phyloP scores from a whole-genome alignment of 2,888 invertebrate species.

The Plagodis pulveraria region DNA sequence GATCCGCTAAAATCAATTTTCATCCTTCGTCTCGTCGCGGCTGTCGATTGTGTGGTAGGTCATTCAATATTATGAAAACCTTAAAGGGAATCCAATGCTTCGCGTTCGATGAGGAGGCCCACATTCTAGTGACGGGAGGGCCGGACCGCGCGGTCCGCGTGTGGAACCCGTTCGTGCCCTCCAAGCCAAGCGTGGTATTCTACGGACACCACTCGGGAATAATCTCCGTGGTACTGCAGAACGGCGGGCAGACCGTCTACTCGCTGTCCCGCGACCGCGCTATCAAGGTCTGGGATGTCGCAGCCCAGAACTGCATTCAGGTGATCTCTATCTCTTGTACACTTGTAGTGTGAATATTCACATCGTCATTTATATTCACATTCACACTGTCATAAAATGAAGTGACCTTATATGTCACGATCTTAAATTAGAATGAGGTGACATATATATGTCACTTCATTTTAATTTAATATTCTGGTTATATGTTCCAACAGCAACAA shows the following conservation, averaged over 20 bases:
- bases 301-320: conserved; percentile 87
- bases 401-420: too few relatives aligned
- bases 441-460: too few relatives aligned
- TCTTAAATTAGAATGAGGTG: too few relatives aligned
- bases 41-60: too few relatives aligned
- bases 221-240: conserved; percentile 87
- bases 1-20: too few relatives aligned
- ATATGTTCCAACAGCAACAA: too few relatives aligned
- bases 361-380: too few relatives aligned
- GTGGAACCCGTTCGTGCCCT: conserved; percentile 93
- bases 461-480: too few relatives aligned
- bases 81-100: conserved; percentile 87
- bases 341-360: too few relatives aligned
- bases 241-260: conserved; percentile 87
- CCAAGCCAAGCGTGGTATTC: conserved; percentile 86
- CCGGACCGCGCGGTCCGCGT: conserved; percentile 90
- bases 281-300: conserved; percentile 92
- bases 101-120: conserved; percentile 84
- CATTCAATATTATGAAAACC: too few relatives aligned
- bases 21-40: too few relatives aligned
- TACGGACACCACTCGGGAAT: conserved; percentile 89
- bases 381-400: too few relatives aligned
- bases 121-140: conserved; percentile 88
- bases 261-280: conserved; percentile 89
- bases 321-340: conserved; percentile 49